These are phyloP conservation scores for Suillia variegata DNA, from an alignment of 2,888 invertebrate genomes.

Conservation along the genomic window DNA sequence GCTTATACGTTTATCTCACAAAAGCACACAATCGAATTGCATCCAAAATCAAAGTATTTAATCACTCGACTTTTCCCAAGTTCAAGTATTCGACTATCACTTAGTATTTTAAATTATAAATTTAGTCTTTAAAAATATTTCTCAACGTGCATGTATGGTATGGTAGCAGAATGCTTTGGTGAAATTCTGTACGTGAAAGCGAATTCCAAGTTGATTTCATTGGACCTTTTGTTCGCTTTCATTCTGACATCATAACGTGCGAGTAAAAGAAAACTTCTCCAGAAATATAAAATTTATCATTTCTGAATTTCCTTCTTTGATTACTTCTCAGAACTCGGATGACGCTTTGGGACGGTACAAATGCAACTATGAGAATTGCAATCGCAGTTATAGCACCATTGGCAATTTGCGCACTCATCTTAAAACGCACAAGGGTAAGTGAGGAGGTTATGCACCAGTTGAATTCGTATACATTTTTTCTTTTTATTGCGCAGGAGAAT, in stretches of 20 bases:
- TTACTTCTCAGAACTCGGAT: constrained; percentile 50
- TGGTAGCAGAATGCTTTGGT: background rate
- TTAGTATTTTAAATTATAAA: too few relatives aligned
- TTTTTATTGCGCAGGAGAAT: constrained; percentile 84
- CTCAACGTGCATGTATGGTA: background rate
- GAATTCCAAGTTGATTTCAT: background rate
- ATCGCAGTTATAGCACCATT: constrained; percentile 88
- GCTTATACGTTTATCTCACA: too few relatives aligned
- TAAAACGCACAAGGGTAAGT: constrained; percentile 91
- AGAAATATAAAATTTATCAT: too few relatives aligned
- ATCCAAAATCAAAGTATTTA: too few relatives aligned
- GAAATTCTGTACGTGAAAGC: background rate
- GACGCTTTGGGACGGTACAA: constrained; percentile 70
- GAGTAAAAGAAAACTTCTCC: too few relatives aligned
- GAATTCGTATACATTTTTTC: constrained; percentile 6
- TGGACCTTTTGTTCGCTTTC: background rate
- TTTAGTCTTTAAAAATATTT: too few relatives aligned
- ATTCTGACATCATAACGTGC: too few relatives aligned
- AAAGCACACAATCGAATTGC: too few relatives aligned
- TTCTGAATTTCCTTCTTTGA: too few relatives aligned
- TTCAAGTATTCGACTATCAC: too few relatives aligned
- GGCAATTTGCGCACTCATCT: constrained; percentile 93
- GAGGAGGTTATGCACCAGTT: background rate
- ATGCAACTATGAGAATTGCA: constrained; percentile 89
- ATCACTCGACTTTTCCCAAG: too few relatives aligned